Base-by-base conservation (phyloP, 1,140 invertebrate genomes). In the Ridgeia piscesae region DNA sequence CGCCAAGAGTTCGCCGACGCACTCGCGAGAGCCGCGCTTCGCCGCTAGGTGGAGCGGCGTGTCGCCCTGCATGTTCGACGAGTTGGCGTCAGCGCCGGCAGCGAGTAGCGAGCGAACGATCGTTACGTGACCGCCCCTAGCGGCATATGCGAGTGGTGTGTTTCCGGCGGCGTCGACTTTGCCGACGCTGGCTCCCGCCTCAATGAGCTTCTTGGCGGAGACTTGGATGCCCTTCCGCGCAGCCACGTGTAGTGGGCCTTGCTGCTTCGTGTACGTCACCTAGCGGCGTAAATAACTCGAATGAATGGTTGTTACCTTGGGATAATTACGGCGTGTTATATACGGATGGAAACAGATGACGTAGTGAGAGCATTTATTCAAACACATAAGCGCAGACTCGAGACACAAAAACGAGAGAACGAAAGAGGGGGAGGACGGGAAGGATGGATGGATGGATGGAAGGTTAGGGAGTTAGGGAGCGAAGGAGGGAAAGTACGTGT, bases 211-310 rank as follows among this genome's bases (percentile, higher is more conserved):
- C 34, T 89, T 35, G 34, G 89, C 89, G 89, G 33, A 89, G 6
- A 92, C 92, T 50, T 92, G 92, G 89, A 34, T 48, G 34, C 92
- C 92, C n/a, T 90, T 89, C 89, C 33, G 27, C 35, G 92, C 92
- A 1, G 92, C 92, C 33, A 92, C 33, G 42, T 92, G 92, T 4
- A 92, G 89, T n/a, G 92, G 33, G 1, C 35, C 58, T 35, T 91
- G 89, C 33, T 92, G 91, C 33, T 42, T 92, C n/a, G 91, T 88
- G 33, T 48, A 34, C 34, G 50, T 92, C 91, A 42, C 34, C 89
- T 34, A 33, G 9, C 89, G 89, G 27, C 58, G 27, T 77, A 77
- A 27, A 4, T 9, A 2, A 77, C 11, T 77, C 58, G 27, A 21
- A 31, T 77, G 27, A 4, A 4, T 8, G 42, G 58, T 77, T 77